These are phyloP conservation scores for Ammodytes dubius DNA, from an alignment of 2,113 vertebrate genomes.

Conservation along the genomic window DNA sequence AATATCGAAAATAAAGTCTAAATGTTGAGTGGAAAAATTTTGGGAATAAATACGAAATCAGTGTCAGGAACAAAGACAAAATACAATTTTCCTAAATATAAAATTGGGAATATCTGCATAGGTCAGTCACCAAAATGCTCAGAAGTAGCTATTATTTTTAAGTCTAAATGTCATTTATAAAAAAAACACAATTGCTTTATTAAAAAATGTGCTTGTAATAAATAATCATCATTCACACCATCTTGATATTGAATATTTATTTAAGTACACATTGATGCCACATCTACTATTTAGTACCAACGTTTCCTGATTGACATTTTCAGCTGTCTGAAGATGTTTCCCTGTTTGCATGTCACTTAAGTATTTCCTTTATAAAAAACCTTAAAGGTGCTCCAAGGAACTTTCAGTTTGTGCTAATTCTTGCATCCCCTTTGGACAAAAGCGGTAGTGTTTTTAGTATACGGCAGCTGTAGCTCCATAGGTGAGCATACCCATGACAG, in stretches of 20 bases:
- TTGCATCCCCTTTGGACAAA: too few species aligned
- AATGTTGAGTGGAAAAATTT: too few species aligned
- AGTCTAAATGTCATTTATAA: background rate
- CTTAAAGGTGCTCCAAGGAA: too few species aligned
- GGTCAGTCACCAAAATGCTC: background rate
- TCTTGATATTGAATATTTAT: background rate
- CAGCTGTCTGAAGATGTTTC: too few species aligned
- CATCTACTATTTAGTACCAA: background rate
- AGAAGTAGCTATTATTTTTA: background rate
- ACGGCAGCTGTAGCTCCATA: too few species aligned
- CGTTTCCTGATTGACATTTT: too few species aligned
- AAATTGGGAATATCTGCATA: background rate
- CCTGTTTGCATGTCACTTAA: background rate
- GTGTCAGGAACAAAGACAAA: background rate
- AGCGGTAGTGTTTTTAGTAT: too few species aligned
- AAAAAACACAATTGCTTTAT: background rate
- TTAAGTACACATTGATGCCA: background rate
- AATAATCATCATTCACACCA: too few species aligned
- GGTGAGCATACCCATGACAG: too few species aligned
- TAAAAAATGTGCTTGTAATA: background rate
- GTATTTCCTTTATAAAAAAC: background rate
- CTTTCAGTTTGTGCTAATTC: background rate
- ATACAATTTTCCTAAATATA: background rate
- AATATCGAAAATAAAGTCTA: too few species aligned
- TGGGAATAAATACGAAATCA: too few species aligned